Base-by-base conservation (phyloP, 2,113 vertebrate species). In the Oncorhynchus kisutch region DNA sequence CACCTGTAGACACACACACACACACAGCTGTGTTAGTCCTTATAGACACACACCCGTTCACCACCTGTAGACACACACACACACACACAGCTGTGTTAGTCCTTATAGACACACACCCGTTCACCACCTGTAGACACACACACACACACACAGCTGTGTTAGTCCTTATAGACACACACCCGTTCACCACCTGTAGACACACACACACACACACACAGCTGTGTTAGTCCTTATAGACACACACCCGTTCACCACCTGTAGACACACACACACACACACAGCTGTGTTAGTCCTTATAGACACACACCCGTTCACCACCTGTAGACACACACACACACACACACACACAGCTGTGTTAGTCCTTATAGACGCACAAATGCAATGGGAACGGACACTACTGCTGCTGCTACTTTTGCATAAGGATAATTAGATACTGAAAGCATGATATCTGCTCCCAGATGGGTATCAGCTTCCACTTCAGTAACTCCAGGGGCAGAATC, bases 301-400 rank as follows among this genome's bases (percentile, higher is more conserved):
- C 49, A 70, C 13, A 57, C 66, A 91, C 78, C 95, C 94, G 79
- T 95, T 96, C 84, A 95, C 91, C 88, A 93, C 94, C 96, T 97
- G 84, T 71, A 49, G 31, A 90, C 75, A 93, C 82, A 83, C 48
- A 82, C 80, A 64, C 25, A 45, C 25, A 25, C 25, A 25, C 25
- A 25, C 25, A 25, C 25, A 25, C 25, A 25, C 1, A 25, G 25
- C 25, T 25, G 25, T 25, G 25, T 25, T 25, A 51, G 68, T 54
- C 48, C 45, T 71, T 54, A 14, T 9, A 24, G 13, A 76, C 49
- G 70, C 13, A 57, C 66, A 74, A 20, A 70, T 45, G 25, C 18
- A 70, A 77, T 27, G 2, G 64, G 34, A 22, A 59, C 65, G 14
- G 51, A 14, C 18, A 18, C 51, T 18, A 54, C 13, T 16, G 13